Percentiles rank a stretch among this genome's conserved stretches.
Evolutionary conservation across 2,888 invertebrate species (phyloP).

Genomic region (Dendrolimus pini): DNA sequence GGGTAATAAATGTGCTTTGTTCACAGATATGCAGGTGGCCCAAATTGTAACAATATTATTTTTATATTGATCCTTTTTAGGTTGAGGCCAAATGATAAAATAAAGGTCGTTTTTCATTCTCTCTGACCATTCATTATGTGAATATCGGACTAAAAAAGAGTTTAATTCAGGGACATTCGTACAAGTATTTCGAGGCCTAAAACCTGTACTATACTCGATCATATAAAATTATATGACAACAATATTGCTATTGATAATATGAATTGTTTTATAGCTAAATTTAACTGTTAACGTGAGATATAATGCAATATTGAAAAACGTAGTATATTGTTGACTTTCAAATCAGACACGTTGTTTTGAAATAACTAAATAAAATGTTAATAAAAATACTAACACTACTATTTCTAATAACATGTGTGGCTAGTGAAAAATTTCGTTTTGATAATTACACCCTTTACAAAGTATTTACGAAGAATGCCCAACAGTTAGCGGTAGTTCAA

Average conservation of each 20-base stretch:
- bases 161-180: too few species aligned
- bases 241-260: not conserved
- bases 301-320: not conserved
- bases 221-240: not conserved
- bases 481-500: conserved; percentile 65
- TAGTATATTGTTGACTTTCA: not conserved
- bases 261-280: conserved; percentile 1
- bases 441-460: conserved; percentile 71
- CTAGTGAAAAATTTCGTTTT: conserved; percentile 39
- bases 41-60: too few species aligned
- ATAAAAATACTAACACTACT: conserved; percentile 16
- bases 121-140: too few species aligned
- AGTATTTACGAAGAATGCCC: conserved; percentile 59
- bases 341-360: not conserved
- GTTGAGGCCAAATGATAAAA: too few species aligned
- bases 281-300: not conserved
- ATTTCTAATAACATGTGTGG: conserved; percentile 13
- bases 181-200: too few species aligned
- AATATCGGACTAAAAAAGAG: too few species aligned
- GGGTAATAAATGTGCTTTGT: too few species aligned
- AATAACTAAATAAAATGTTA: conserved; percentile 17
- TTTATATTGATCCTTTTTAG: too few species aligned
- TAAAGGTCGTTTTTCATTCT: too few species aligned
- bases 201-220: not conserved
- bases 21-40: too few species aligned